Percentiles rank a stretch among this genome's conserved stretches.
These are phyloP conservation scores for Pterois miles DNA, from an alignment of 2,797 vertebrate genomes.

Conservation along the genomic window DNA sequence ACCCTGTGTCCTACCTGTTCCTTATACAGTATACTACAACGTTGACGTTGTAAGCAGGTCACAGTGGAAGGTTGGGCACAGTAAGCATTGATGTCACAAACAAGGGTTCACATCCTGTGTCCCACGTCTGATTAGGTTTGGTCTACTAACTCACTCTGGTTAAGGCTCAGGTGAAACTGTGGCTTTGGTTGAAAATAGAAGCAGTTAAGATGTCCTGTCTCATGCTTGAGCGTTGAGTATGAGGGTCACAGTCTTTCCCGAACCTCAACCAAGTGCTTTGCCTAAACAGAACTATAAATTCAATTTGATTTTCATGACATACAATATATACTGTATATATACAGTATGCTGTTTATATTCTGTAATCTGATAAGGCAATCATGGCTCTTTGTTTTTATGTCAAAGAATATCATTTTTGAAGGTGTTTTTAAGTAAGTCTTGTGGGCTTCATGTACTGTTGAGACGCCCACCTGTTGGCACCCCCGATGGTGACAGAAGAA, in stretches of 20 bases:
- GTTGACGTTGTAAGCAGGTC: neutral
- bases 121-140: neutral
- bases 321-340: too few relatives aligned
- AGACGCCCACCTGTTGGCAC: too few relatives aligned
- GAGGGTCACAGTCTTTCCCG: neutral
- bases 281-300: neutral
- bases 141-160: neutral
- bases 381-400: too few relatives aligned
- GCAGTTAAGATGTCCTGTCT: neutral
- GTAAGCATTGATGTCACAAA: neutral
- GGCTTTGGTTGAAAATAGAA: neutral
- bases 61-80: neutral
- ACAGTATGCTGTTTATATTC: too few relatives aligned
- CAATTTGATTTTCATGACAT: too few relatives aligned
- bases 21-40: neutral
- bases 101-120: too few relatives aligned
- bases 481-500: too few relatives aligned
- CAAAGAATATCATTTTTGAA: too few relatives aligned
- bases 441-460: too few relatives aligned
- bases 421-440: too few relatives aligned
- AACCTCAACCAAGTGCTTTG: neutral
- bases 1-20: neutral
- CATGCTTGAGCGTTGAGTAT: neutral
- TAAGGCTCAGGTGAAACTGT: neutral
- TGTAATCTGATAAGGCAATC: too few relatives aligned